These are phyloP conservation scores for Strigamia crassipes DNA, from an alignment of 2,888 invertebrate species.

Conservation along the genomic window DNA sequence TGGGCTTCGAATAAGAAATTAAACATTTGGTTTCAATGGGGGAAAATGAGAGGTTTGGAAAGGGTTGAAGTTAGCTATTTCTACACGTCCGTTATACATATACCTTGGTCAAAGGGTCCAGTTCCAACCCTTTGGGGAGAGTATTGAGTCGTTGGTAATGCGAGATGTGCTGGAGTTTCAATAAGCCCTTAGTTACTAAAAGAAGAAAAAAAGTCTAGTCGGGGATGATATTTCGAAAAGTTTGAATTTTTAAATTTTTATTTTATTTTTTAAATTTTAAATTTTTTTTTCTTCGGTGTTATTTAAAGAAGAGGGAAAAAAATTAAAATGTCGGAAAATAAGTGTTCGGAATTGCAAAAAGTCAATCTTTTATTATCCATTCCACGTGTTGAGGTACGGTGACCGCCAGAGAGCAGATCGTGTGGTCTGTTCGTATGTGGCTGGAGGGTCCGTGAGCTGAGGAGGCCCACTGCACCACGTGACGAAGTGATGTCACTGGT, in stretches of 20 bases:
- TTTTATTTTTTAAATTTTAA: not conserved
- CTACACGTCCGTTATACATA: not conserved
- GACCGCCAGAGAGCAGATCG: conserved; percentile 10
- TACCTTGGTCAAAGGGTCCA: conserved; percentile 1
- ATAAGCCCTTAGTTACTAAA: not conserved
- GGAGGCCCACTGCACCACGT: conserved; percentile 10
- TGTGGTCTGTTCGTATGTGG: not conserved
- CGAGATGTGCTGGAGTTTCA: not conserved
- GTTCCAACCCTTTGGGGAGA: conserved; percentile 10
- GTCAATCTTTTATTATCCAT: not conserved
- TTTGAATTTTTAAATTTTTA: not conserved
- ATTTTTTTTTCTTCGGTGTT: no score
- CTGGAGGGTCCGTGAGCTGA: conserved; percentile 10
- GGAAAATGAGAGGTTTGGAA: not conserved
- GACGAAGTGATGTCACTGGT: conserved; percentile 10
- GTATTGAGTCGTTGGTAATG: not conserved
- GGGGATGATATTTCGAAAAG: not conserved
- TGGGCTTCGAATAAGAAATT: not conserved
- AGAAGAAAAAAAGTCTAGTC: conserved; percentile 1
- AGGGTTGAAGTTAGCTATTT: not conserved
- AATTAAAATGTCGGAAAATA: not conserved
- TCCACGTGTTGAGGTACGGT: conserved; percentile 10
- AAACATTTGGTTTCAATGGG: not conserved
- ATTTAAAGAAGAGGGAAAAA: not conserved
- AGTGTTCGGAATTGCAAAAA: not conserved